Percentiles rank a stretch among this genome's conserved stretches.
phyloP scores from a whole-genome alignment of 2,797 vertebrate genomes.

The Manis pentadactyla region DNA sequence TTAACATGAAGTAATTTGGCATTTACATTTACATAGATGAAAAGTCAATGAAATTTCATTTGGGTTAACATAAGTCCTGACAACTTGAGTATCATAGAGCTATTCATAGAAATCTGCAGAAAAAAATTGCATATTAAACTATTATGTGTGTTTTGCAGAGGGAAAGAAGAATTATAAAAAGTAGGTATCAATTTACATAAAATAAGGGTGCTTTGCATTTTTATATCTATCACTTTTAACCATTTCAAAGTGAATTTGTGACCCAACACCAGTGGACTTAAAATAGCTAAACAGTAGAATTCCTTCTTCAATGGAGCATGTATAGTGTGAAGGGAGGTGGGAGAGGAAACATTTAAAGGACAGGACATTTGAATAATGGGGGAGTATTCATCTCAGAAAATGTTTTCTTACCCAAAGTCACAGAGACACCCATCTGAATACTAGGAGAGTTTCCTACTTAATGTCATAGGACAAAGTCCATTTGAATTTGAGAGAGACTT shows the following conservation, averaged over 20 bases:
- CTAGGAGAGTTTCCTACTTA: background rate
- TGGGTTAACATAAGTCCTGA: background rate
- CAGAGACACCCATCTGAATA: background rate
- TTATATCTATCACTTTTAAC: background rate
- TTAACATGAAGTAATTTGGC: background rate
- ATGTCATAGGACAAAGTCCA: background rate
- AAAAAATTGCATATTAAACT: background rate
- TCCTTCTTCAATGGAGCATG: background rate
- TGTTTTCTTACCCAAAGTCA: background rate
- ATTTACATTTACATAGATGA: background rate
- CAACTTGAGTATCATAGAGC: background rate
- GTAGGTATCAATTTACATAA: background rate
- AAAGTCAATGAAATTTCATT: conserved; percentile 9
- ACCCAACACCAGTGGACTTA: background rate
- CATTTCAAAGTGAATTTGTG: conserved; percentile 13
- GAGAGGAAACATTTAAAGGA: background rate
- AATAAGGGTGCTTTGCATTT: conserved; percentile 14
- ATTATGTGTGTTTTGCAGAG: background rate
- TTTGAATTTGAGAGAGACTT: background rate
- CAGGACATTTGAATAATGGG: background rate
- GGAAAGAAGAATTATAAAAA: conserved; percentile 7
- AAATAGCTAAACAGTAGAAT: background rate
- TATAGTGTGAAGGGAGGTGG: background rate
- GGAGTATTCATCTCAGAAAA: background rate
- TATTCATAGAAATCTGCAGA: conserved; percentile 19